Evolutionary conservation across 1,140 invertebrate genomes (phyloP).

Genomic region (Zaprionus camerounensis): DNA sequence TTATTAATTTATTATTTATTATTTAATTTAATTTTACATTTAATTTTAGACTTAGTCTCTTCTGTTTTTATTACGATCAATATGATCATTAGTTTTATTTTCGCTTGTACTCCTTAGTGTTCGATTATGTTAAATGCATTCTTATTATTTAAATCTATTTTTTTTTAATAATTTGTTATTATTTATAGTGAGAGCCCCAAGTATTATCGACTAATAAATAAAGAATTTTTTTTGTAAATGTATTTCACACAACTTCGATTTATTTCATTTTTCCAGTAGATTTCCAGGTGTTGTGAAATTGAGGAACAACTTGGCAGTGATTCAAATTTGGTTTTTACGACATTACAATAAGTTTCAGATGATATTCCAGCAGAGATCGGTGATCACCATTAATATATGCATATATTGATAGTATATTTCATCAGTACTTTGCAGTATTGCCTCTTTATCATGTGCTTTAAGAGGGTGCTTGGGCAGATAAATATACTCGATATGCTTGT

Average conservation of each 20-base stretch:
- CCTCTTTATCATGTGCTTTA: too few species aligned
- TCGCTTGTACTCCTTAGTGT: background rate
- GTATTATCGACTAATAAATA: constrained; percentile 41
- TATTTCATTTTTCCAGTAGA: background rate
- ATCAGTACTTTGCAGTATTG: too few species aligned
- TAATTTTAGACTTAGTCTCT: background rate
- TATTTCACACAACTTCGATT: background rate
- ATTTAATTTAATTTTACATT: background rate
- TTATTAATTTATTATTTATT: constrained; percentile 20
- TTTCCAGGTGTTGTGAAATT: too few species aligned
- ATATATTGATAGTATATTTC: too few species aligned
- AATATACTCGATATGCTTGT: too few species aligned
- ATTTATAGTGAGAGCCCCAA: constrained; percentile 15
- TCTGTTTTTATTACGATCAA: background rate
- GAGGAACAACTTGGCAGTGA: too few species aligned
- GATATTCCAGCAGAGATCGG: too few species aligned
- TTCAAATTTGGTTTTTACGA: too few species aligned
- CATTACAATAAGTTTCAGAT: too few species aligned
- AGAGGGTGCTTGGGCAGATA: too few species aligned
- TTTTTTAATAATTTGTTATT: background rate
- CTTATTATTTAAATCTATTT: background rate
- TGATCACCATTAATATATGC: too few species aligned
- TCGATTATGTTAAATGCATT: background rate
- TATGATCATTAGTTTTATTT: constrained; percentile 13
- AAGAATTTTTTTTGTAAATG: constrained; percentile 14